Conservation (phyloP, 2,797 vertebrate genomes). For the Pteronotus mesoamericanus region DNA sequence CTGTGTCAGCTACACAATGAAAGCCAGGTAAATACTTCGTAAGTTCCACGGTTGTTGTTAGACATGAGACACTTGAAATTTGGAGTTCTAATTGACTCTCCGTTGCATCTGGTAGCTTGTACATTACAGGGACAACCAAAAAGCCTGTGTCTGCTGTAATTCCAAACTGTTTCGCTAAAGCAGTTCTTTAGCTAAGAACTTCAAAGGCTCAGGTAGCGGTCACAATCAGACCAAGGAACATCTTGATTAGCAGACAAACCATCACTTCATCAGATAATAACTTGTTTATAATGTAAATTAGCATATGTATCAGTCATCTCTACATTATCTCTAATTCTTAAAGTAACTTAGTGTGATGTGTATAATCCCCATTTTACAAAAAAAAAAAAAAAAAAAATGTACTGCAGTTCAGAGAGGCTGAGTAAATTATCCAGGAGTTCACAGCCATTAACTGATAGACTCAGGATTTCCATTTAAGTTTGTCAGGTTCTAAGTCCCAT, state of each 20-base stretch:
- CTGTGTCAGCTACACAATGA: background rate
- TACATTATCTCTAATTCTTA: background rate
- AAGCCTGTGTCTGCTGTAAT: background rate
- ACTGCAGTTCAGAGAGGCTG: slow-evolving; percentile 3
- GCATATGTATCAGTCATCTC: background rate
- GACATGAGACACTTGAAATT: background rate
- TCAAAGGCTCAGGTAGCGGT: background rate
- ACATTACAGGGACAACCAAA: background rate
- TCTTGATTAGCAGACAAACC: background rate
- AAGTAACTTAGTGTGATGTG: background rate
- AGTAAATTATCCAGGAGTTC: background rate
- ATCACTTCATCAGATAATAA: background rate
- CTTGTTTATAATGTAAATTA: background rate
- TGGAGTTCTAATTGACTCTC: background rate
- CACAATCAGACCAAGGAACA: background rate
- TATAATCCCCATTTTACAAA: slow-evolving; percentile 18
- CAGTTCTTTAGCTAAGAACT: background rate
- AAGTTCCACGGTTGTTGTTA: background rate
- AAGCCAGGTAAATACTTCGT: background rate
- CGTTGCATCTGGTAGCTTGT: background rate
- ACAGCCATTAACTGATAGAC: background rate
- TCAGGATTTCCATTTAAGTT: background rate
- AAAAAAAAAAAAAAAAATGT: too few relatives aligned
- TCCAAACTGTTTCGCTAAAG: background rate
- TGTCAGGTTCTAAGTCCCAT: background rate